Conservation (phyloP, 2,797 vertebrate species). For the Eptatretus atami region DNA sequence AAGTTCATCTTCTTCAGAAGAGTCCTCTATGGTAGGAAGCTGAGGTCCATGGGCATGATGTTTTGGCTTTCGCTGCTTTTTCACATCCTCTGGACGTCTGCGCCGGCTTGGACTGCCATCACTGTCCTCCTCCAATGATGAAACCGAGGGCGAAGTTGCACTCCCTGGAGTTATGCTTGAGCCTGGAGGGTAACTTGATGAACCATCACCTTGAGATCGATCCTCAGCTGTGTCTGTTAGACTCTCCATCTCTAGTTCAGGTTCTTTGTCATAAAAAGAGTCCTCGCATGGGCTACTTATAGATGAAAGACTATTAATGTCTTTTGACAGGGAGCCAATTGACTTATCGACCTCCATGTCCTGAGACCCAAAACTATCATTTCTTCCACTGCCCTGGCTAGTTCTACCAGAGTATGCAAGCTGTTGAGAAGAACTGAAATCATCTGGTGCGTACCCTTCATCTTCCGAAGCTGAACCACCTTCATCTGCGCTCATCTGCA, state of each 20-base stretch:
- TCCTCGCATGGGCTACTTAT: constrained; percentile 38
- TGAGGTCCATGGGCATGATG: constrained; percentile 83
- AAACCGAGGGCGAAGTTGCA: constrained; percentile 69
- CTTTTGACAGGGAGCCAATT: not conserved
- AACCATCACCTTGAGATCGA: constrained; percentile 73
- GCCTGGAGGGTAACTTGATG: constrained; percentile 71
- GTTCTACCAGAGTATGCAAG: constrained; percentile 11
- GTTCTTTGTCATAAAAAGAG: constrained; percentile 49
- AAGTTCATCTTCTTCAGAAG: constrained; percentile 86
- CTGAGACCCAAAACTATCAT: constrained; percentile 28
- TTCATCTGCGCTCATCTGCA: constrained; percentile 97
- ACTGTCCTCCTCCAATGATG: constrained; percentile 88
- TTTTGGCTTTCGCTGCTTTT: constrained; percentile 84
- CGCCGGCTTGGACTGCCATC: constrained; percentile 92
- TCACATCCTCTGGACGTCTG: constrained; percentile 72
- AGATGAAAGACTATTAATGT: not conserved
- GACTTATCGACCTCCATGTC: constrained; percentile 28
- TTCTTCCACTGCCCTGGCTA: constrained; percentile 23
- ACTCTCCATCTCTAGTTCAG: constrained; percentile 96
- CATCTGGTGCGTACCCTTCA: constrained; percentile 30
- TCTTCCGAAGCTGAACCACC: constrained; percentile 32
- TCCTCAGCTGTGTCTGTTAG: constrained; percentile 85
- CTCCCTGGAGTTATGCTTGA: constrained; percentile 74
- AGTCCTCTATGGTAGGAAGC: constrained; percentile 89
- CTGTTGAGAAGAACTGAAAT: constrained; percentile 11